These are phyloP conservation scores for Tuta absoluta DNA, from an alignment of 2,888 invertebrate genomes.

Conservation along the genomic window DNA sequence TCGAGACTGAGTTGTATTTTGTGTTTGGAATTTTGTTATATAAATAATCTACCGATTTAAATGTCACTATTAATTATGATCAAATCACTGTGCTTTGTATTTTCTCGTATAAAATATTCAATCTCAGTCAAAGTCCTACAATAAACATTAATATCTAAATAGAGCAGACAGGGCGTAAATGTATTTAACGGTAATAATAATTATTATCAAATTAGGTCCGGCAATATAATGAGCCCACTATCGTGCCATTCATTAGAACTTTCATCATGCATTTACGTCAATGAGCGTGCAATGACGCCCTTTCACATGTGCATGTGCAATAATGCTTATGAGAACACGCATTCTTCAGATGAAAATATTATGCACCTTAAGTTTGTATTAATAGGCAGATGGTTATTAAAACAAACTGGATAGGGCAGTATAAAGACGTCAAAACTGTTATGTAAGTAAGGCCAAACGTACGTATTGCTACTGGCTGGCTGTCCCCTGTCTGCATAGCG, in stretches of 20 bases:
- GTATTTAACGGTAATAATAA: background rate
- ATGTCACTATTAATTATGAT: too few species aligned
- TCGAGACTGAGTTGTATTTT: background rate
- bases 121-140: too few species aligned
- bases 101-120: too few species aligned
- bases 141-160: background rate
- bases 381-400: too few species aligned
- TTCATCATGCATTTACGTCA: constrained; percentile 20
- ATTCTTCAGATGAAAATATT: too few species aligned
- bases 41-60: too few species aligned
- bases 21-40: too few species aligned
- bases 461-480: background rate
- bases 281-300: constrained; percentile 7
- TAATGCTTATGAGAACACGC: too few species aligned
- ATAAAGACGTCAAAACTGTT: too few species aligned
- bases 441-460: too few species aligned
- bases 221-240: constrained; percentile 15
- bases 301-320: constrained; percentile 4
- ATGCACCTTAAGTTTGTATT: background rate
- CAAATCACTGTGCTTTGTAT: too few species aligned
- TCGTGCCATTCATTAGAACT: constrained; percentile 20
- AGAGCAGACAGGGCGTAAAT: background rate
- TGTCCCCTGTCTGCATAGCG: constrained; percentile 41
- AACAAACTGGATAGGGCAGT: too few species aligned
- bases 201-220: constrained; percentile 8